Percentiles rank a stretch among this genome's conserved stretches.
These are phyloP conservation scores for Drosophila mauritiana DNA, from an alignment of 1,140 invertebrate genomes.

Conservation along the genomic window DNA sequence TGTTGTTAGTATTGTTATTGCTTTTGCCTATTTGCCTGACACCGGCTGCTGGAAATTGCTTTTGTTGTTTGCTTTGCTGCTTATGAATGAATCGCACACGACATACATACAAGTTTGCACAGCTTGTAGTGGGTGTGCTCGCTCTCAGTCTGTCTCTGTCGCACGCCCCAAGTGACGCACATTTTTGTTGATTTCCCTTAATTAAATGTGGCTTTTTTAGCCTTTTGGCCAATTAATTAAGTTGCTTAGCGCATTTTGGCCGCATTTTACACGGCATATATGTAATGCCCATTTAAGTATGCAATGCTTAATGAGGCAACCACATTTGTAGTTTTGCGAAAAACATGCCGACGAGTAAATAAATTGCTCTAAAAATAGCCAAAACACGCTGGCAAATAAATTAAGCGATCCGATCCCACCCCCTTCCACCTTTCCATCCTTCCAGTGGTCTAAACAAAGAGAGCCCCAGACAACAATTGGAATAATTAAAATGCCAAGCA, in stretches of 20 bases:
- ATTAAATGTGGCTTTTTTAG: slow-evolving; percentile 59
- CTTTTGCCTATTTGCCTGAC: slow-evolving; percentile 57
- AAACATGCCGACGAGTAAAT: slow-evolving; percentile 53
- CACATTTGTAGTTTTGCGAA: slow-evolving; percentile 22
- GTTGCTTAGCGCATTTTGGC: slow-evolving; percentile 31
- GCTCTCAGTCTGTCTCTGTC: slow-evolving; percentile 2
- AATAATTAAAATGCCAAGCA: slow-evolving; percentile 79
- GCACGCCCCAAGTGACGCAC: slow-evolving; percentile 17
- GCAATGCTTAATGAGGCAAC: slow-evolving; percentile 59
- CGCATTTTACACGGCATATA: slow-evolving; percentile 11
- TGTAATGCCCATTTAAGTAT: slow-evolving; percentile 68
- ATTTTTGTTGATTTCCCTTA: slow-evolving; percentile 35
- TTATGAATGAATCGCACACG: slow-evolving; percentile 63
- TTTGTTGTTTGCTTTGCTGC: slow-evolving; percentile 48
- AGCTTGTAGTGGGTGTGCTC: slow-evolving; percentile 46
- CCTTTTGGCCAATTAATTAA: slow-evolving; percentile 68
- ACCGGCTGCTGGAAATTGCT: slow-evolving; percentile 64
- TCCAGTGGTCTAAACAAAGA: slow-evolving; percentile 64
- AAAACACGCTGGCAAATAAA: slow-evolving; percentile 65
- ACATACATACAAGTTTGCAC: slow-evolving; percentile 15
- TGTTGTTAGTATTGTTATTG: slow-evolving; percentile 42
- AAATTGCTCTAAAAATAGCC: slow-evolving; percentile 67
- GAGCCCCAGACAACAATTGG: slow-evolving; percentile 70
- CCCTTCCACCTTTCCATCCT: slow-evolving; percentile 1
- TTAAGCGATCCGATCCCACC: slow-evolving; percentile 34